These are phyloP conservation scores for Sycophaga agraensis DNA, from an alignment of 1,140 invertebrate genomes.

Conservation along the genomic window DNA sequence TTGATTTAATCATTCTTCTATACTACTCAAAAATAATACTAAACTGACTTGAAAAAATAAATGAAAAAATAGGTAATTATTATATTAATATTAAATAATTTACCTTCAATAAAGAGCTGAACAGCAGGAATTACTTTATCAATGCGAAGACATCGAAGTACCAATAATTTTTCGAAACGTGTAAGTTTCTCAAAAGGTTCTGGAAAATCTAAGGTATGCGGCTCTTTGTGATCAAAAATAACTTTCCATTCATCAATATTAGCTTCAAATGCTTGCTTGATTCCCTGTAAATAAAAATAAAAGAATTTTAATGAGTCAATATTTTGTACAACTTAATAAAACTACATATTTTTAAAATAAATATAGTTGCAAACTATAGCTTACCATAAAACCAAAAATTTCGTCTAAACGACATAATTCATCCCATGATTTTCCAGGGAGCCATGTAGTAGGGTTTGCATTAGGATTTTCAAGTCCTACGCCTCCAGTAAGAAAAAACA, in stretches of 20 bases:
- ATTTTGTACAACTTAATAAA: neutral
- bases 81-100: no score
- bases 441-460: slow-evolving; percentile 72
- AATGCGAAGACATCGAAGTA: slow-evolving; percentile 80
- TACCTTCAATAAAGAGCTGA: slow-evolving; percentile 75
- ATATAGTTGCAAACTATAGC: neutral
- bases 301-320: neutral
- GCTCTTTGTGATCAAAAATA: slow-evolving; percentile 72
- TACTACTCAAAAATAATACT: no score
- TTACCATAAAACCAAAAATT: slow-evolving; percentile 58
- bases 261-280: slow-evolving; percentile 63
- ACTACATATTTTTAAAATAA: neutral
- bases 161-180: slow-evolving; percentile 76
- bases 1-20: no score
- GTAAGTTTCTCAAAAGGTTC: slow-evolving; percentile 69
- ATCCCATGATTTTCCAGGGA: slow-evolving; percentile 80
- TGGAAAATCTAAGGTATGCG: slow-evolving; percentile 71
- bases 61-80: no score
- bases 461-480: slow-evolving; percentile 78
- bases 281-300: slow-evolving; percentile 57
- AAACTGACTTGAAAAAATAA: no score
- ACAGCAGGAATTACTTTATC: slow-evolving; percentile 88
- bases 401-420: slow-evolving; percentile 75
- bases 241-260: slow-evolving; percentile 71
- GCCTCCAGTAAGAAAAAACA: slow-evolving; percentile 88